Base-by-base conservation (phyloP, 2,113 vertebrate species). In the Alces alces region DNA sequence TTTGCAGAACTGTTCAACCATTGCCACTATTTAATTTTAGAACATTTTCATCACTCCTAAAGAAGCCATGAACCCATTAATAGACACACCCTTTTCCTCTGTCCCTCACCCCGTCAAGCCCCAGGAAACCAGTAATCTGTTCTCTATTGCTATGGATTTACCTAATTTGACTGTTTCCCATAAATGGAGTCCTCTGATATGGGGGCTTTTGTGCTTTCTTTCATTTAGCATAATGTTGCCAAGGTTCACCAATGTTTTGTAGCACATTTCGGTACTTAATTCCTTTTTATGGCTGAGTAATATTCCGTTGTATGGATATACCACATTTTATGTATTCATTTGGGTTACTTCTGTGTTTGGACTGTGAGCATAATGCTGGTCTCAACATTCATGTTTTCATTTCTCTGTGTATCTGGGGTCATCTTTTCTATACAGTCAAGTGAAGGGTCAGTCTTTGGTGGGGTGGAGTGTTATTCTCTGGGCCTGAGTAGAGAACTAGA, bases 301-400 rank as follows among this genome's bases (percentile, higher is more conserved):
- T 50, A 79, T 3, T 33, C 8, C 16, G 6, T 45, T 79, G 45
- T 3, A 50, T 19, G 45, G 45, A 19, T 52, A n/a, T 27, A 7
- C 4, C 30, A 19, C 11, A 0, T 23, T 23, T 23, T 9, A 25
- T 5, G 13, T 25, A 1, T 23, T 45, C 50, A 6, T 36, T 21
- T 36, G 50, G 80, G 50, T 16, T 25, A 25, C 52, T 84, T 50
- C 50, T 23, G 2, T 21, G 28, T 73, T 30, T 7, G 21, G 61
- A 28, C 39, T 16, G 30, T 4, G 28, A 16, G 83, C 50, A 11
- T 3, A 3, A 1, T 5, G 19, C 36, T 52, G 39, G 12, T 9
- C 0, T 30, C 33, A 57, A 27, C n/a, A 0, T 0, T 3, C 7
- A 1, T 10, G 30, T 4, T 28, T 43, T 33, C 6, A 1, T 55